Evolutionary conservation across 2,888 invertebrate genomes (phyloP), one percentile per base, ranked within the genome.

Genomic region (Margaritifera margaritifera): DNA sequence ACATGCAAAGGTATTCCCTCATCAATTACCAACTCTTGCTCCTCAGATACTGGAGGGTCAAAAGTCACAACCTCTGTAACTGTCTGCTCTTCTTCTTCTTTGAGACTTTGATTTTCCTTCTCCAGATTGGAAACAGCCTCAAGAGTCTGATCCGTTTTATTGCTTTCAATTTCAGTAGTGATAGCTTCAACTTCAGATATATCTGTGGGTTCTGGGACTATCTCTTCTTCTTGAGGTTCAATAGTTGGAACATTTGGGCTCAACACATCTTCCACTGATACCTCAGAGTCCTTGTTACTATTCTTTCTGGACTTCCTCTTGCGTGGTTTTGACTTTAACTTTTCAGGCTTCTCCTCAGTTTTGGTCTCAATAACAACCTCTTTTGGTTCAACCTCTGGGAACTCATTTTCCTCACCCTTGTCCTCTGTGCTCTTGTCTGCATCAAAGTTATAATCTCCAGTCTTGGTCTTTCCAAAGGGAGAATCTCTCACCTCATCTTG

Each of bases 1-100:
- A 77, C 79, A 69, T 79, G 79, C n/a, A 72, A 66, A 20, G 74
- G 57, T 2, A 74, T 71, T 57, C 75, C 72, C 63, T 79, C 80
- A 77, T 80, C 81, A 60, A 81, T 80, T 1, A 81, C 75, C 50
- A 80, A 72, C 24, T 75, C 75, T 56, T 75, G 74, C 66, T 78
- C 72, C 64, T 78, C 69, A 20, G 78, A 75, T 19, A 68, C 66
- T 53, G 75, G 78, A 15, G 71, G 60, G 51, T 78, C 78, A 74
- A 75, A 74, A 20, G 63, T 67, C 20, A 78, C 71, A 62, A 72
- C 68, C 56, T 78, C 78, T 51, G 71, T 70, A 50, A 11, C 27
- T 22, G 24, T 61, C 51, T 72, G 77, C 55, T 72, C 65, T 27
- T 67, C 67, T 55, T 72, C 74, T 27, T 67, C 67, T 56, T 72